These are phyloP conservation scores for Accipiter virgatus DNA, from an alignment of 2,113 vertebrate genomes.

Conservation along the genomic window DNA sequence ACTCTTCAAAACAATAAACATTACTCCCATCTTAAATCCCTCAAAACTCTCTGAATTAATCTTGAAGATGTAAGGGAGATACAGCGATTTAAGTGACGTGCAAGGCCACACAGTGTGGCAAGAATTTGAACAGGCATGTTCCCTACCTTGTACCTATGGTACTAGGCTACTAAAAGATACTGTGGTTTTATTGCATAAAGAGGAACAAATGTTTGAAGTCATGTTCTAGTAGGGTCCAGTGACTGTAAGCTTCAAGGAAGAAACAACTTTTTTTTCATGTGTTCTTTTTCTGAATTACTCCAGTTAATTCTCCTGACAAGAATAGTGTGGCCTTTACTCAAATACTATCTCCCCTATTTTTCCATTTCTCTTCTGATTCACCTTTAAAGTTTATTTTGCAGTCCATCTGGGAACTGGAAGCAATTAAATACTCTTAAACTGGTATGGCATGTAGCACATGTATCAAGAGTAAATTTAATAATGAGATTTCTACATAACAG, in stretches of 20 bases:
- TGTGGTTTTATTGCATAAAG: not conserved
- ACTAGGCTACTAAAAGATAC: not conserved
- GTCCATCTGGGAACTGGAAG: not conserved
- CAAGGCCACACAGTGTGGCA: not conserved
- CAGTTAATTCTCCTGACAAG: not conserved
- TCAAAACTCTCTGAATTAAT: not conserved
- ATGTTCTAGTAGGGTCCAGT: not conserved
- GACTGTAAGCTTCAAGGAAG: not conserved
- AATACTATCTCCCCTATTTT: not conserved
- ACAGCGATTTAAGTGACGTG: accelerated
- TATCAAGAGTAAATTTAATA: not conserved
- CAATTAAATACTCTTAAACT: not conserved
- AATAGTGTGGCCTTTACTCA: not conserved
- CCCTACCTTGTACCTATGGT: not conserved
- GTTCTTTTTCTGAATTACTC: not conserved
- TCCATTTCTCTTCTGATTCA: not conserved
- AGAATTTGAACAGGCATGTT: not conserved
- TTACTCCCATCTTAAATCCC: not conserved
- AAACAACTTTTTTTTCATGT: not conserved
- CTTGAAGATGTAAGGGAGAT: not conserved
- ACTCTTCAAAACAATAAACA: not conserved
- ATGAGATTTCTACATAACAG: not conserved
- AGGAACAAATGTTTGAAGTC: not conserved
- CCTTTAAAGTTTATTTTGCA: slow-evolving; percentile 8
- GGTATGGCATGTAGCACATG: not conserved